phyloP scores from a whole-genome alignment of 2,113 vertebrate genomes.

The Gambusia affinis region DNA sequence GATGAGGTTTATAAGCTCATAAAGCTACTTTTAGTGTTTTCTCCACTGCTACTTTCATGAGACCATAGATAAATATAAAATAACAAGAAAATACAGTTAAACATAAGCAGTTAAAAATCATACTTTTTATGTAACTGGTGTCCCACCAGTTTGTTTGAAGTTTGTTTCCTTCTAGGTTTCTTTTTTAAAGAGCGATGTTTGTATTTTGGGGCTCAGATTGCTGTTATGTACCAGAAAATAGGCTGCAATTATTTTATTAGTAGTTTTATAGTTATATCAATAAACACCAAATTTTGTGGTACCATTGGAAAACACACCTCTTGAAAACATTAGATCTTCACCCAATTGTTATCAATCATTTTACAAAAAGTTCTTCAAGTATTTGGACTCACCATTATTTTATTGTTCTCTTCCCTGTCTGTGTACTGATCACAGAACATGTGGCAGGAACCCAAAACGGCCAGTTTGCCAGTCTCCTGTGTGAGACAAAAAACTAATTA shows the following conservation, averaged over 20 bases:
- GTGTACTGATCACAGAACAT: constrained; percentile 98
- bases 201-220: not conserved
- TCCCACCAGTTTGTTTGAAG: too few relatives aligned
- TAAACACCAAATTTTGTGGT: too few relatives aligned
- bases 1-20: not conserved
- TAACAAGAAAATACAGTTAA: not conserved
- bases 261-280: too few relatives aligned
- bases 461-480: constrained; percentile 88
- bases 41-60: not conserved
- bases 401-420: constrained; percentile 97
- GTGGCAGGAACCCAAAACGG: constrained; percentile 92
- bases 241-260: too few relatives aligned
- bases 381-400: constrained; percentile 87
- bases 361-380: not conserved
- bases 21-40: not conserved
- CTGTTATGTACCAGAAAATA: too few relatives aligned
- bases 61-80: not conserved
- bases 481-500: not conserved
- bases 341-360: not conserved
- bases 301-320: not conserved
- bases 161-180: too few relatives aligned
- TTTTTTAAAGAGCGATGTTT: not conserved
- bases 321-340: not conserved
- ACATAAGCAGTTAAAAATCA: not conserved
- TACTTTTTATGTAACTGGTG: too few relatives aligned